Evolutionary conservation across 2,888 invertebrate species (phyloP).

Genomic region (Diplazon laetatorius): DNA sequence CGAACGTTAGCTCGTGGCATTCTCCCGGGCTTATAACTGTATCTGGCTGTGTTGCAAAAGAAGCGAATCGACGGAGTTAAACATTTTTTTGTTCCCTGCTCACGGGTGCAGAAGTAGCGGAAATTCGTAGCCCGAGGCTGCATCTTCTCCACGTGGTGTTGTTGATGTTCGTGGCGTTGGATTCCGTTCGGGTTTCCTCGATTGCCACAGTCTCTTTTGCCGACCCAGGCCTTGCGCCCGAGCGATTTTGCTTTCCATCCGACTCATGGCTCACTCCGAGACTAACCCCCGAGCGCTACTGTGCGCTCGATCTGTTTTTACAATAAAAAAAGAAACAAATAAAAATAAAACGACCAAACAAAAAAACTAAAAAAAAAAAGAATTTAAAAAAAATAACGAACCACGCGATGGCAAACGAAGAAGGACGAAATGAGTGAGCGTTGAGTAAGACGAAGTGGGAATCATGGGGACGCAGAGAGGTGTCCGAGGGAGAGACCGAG

Average conservation of each 20-base stretch:
- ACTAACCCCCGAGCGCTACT: conserved; percentile 61
- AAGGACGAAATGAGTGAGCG: conserved; percentile 13
- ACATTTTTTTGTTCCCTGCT: conserved; percentile 35
- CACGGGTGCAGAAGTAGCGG: conserved; percentile 12
- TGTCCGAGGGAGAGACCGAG: conserved; percentile 9
- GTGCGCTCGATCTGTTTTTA: conserved; percentile 61
- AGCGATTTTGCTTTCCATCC: conserved; percentile 10
- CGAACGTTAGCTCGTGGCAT: background rate
- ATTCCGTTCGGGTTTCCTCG: conserved; percentile 55
- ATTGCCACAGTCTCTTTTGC: conserved; percentile 36
- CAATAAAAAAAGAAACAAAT: background rate
- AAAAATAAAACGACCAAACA: conserved; percentile 7
- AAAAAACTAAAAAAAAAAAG: background rate
- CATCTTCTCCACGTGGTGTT: conserved; percentile 44
- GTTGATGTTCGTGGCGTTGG: conserved; percentile 47
- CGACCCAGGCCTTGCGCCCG: conserved; percentile 34
- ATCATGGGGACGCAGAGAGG: conserved; percentile 21
- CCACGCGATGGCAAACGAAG: conserved; percentile 23
- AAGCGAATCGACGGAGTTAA: background rate
- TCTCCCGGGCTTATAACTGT: conserved; percentile 3
- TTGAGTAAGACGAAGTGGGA: conserved; percentile 35
- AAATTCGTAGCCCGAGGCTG: conserved; percentile 49
- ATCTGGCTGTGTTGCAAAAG: background rate
- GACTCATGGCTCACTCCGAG: conserved; percentile 43
- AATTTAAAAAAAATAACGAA: conserved; percentile 6